phyloP scores from a whole-genome alignment of 1,140 invertebrate genomes.

The Battus philenor region DNA sequence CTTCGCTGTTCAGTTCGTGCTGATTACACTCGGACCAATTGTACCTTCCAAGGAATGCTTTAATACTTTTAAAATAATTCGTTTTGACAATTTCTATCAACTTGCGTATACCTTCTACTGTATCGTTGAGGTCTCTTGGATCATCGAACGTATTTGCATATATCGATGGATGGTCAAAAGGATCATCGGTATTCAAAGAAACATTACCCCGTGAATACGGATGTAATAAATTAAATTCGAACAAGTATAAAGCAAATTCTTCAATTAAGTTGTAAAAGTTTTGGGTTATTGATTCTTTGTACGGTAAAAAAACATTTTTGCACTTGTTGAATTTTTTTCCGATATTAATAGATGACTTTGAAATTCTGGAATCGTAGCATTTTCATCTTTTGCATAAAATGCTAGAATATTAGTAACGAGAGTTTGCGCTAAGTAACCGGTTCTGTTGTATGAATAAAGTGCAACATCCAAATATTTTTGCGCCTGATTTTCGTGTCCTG shows the following conservation, averaged over 20 bases:
- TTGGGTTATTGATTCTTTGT: conserved; percentile 47
- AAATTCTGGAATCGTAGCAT: conserved; percentile 44
- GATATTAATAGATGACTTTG: conserved; percentile 44
- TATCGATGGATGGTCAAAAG: conserved; percentile 82
- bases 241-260: conserved; percentile 51
- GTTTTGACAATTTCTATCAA: conserved; percentile 55
- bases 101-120: conserved; percentile 77
- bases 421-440: conserved; percentile 37
- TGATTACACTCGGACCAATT: conserved; percentile 61
- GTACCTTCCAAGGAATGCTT: conserved; percentile 56
- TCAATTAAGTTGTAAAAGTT: conserved; percentile 54
- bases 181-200: conserved; percentile 58
- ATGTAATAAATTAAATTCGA: conserved; percentile 63
- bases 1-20: conserved; percentile 66
- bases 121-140: conserved; percentile 79
- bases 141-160: conserved; percentile 87
- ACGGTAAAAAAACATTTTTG: conserved; percentile 21
- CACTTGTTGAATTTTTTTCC: conserved; percentile 27
- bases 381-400: conserved; percentile 37
- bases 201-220: conserved; percentile 72
- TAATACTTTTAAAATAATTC: conserved; percentile 56
- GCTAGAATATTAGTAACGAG: conserved; percentile 34
- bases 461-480: conserved; percentile 29
- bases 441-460: conserved; percentile 46
- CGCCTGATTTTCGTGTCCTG: conserved; percentile 15